These are phyloP conservation scores for Brachynemurus nebulosus DNA, from an alignment of 2,888 invertebrate genomes.

Conservation along the genomic window DNA sequence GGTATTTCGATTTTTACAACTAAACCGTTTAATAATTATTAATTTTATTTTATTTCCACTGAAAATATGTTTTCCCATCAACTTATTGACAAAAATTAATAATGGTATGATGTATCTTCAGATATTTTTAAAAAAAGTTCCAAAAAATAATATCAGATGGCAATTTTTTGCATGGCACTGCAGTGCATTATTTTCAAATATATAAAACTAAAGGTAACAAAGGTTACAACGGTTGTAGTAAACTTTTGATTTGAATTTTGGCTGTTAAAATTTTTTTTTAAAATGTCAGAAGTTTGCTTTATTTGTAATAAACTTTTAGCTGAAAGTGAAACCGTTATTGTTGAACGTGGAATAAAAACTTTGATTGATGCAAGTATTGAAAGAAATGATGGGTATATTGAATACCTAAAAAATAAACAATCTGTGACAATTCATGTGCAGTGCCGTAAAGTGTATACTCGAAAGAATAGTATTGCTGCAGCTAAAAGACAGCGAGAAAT, in stretches of 20 bases:
- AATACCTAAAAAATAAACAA: conserved; percentile 14
- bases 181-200: too few species aligned
- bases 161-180: too few species aligned
- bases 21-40: too few species aligned
- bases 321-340: conserved; percentile 23
- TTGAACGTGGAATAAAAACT: conserved; percentile 18
- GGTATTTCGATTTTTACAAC: too few species aligned
- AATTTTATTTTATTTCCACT: too few species aligned
- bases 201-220: too few species aligned
- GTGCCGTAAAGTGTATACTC: conserved; percentile 22
- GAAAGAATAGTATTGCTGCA: conserved; percentile 21
- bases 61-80: too few species aligned
- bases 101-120: too few species aligned
- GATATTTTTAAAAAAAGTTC: too few species aligned
- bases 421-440: conserved; percentile 21
- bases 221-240: too few species aligned
- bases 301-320: conserved; percentile 23
- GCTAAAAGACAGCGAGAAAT: conserved; percentile 23
- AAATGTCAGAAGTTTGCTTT: conserved; percentile 18
- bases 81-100: too few species aligned
- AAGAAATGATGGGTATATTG: conserved; percentile 21
- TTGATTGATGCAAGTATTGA: conserved; percentile 18
- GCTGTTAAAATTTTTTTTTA: conserved; percentile 2
- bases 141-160: too few species aligned
- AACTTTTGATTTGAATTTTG: not conserved